Conservation (phyloP, 2,113 vertebrate species). For the Tachuris rubrigastra region DNA sequence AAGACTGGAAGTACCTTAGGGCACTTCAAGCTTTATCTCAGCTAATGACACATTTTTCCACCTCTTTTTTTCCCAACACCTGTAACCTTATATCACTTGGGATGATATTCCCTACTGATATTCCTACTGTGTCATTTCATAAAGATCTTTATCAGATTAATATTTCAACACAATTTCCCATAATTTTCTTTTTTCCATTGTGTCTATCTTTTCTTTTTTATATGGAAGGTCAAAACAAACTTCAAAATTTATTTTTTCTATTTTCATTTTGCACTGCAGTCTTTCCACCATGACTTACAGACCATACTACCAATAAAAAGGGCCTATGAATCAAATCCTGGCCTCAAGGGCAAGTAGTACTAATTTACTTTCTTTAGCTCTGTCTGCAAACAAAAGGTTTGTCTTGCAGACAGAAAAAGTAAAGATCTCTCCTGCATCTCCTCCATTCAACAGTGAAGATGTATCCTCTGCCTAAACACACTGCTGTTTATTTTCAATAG, state of each 20-base stretch:
- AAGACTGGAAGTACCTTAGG: neutral
- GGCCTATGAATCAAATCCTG: neutral
- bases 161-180: neutral
- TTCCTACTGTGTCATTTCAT: neutral
- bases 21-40: neutral
- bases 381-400: rapidly evolving
- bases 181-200: neutral
- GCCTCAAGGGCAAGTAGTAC: neutral
- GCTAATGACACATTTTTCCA: neutral
- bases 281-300: neutral
- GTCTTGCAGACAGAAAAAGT: neutral
- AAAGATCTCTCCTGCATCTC: neutral
- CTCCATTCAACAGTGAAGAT: neutral
- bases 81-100: neutral
- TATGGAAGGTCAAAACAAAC: neutral
- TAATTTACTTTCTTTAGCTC: neutral
- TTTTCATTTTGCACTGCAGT: neutral
- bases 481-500: neutral
- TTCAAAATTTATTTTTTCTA: neutral
- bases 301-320: neutral
- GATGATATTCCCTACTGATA: neutral
- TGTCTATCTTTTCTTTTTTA: neutral
- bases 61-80: neutral
- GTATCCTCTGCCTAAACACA: neutral
- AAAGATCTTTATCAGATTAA: neutral